These are phyloP conservation scores for Epizoanthus fatuus DNA, from an alignment of 92 coral and sea anemone genomes.

Conservation along the genomic window DNA sequence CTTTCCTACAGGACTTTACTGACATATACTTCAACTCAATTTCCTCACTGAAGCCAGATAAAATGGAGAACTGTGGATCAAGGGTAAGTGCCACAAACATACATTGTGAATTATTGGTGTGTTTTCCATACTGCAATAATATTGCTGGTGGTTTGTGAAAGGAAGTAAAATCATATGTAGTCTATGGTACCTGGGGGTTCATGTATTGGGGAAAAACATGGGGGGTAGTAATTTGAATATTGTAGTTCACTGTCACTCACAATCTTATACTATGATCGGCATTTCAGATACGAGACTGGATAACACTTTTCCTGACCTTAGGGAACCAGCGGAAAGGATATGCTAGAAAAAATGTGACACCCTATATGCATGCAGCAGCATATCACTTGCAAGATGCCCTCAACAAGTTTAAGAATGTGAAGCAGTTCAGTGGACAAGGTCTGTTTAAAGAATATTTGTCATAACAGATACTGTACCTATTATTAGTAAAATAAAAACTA, in stretches of 20 bases:
- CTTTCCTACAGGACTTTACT: constrained; percentile 62
- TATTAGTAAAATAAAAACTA: background rate
- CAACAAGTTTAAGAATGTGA: constrained; percentile 59
- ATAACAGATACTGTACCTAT: background rate
- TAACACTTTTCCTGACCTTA: constrained; percentile 59
- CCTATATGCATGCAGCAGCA: constrained; percentile 74
- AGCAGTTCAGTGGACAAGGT: constrained; percentile 88
- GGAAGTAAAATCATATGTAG: too few relatives aligned
- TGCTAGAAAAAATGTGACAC: constrained; percentile 69
- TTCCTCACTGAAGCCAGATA: constrained; percentile 49
- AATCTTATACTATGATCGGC: background rate
- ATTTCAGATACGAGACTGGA: constrained; percentile 70
- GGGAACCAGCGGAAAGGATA: constrained; percentile 65
- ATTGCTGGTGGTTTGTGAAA: too few relatives aligned
- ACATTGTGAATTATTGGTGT: background rate
- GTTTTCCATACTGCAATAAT: background rate
- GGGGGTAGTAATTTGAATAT: background rate
- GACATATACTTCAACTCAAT: constrained; percentile 58
- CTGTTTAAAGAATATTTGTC: constrained; percentile 7
- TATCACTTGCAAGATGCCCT: constrained; percentile 72
- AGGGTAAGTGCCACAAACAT: constrained; percentile 31
- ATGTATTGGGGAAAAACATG: too few relatives aligned
- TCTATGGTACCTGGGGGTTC: too few relatives aligned
- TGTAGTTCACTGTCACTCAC: background rate
- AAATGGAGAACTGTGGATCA: constrained; percentile 43